Base-by-base conservation (phyloP, 2,888 invertebrate species). In the Buathra laborator region DNA sequence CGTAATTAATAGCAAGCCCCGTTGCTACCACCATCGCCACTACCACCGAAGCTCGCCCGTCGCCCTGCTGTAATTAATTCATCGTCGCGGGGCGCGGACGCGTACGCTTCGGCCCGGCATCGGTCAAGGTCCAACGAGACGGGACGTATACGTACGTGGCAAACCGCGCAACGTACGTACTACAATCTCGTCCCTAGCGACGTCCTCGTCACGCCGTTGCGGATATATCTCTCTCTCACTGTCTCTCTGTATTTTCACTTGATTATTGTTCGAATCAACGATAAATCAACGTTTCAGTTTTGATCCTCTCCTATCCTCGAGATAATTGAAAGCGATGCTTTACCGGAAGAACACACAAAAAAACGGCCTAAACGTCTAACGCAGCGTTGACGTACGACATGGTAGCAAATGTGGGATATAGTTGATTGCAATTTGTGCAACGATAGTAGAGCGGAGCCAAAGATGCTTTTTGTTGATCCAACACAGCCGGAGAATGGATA, bases 1-100 rank as follows among this genome's bases (percentile, higher is more conserved):
- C 88, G 87, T 89, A 89, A 89, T 89, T 88, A 89, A 88, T 89
- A 83, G 88, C 85, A 86, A 71, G 79, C 71, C 37, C 79, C 80
- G 78, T 84, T 85, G 84, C 79, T 83, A 82, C 76, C 85, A 37
- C 82, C 70, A 43, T 16, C 68, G 71, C 74, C 43, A 53, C 76
- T 53, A 80, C 72, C 80, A 48, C 62, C 82, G 44, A 46, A 78
- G 53, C 68, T 75, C 43, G 32, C 37, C 37, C 81, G 75, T 71
- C 84, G 74, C 72, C 46, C 84, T 43, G 70, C 80, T 84, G 84
- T 87, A 87, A 87, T 87, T 87, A 87, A 87, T 87, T 87, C 86
- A 87, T 87, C 84, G 86, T 87, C 83, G 82, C 68, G 82, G 56
- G 62, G 53, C 24, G 51, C 68, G 76, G 77, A 78, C 74, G 82